Conservation (phyloP, 2,888 invertebrate genomes). For the Lochmaea crataegi region DNA sequence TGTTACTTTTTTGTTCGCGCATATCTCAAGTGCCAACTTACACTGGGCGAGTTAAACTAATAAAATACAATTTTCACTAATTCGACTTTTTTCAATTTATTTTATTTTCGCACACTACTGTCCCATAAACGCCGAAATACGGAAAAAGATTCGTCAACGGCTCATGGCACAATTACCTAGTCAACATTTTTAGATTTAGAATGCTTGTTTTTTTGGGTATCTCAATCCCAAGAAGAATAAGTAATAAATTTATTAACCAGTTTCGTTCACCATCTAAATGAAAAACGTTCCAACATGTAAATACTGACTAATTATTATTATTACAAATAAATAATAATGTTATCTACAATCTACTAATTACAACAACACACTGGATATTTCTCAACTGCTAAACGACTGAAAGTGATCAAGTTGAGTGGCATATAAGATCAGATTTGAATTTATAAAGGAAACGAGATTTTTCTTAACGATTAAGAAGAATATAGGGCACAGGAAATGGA, state of each 20-base stretch:
- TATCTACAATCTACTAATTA: slow-evolving; percentile 26
- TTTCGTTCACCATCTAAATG: background rate
- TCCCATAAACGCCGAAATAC: no score
- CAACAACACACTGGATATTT: slow-evolving; percentile 32
- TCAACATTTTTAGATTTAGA: no score
- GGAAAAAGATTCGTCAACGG: no score
- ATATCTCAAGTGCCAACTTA: no score
- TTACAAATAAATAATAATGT: slow-evolving; percentile 26
- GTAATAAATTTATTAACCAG: background rate
- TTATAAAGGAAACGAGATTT: slow-evolving; percentile 32
- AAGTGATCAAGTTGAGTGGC: slow-evolving; percentile 33
- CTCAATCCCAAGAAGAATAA: no score
- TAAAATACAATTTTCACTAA: no score
- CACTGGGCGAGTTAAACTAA: no score
- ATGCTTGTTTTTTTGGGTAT: no score
- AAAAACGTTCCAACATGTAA: slow-evolving; percentile 13
- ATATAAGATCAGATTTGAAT: slow-evolving; percentile 29
- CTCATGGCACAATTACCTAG: no score
- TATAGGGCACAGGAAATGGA: slow-evolving; percentile 30
- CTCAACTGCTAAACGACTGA: slow-evolving; percentile 30
- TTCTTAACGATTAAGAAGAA: slow-evolving; percentile 23
- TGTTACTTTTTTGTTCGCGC: no score
- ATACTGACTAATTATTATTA: slow-evolving; percentile 30
- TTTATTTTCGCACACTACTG: no score
- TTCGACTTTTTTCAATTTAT: no score